Evolutionary conservation across 2,888 invertebrate species (phyloP).

Genomic region (Uloborus plumipes): DNA sequence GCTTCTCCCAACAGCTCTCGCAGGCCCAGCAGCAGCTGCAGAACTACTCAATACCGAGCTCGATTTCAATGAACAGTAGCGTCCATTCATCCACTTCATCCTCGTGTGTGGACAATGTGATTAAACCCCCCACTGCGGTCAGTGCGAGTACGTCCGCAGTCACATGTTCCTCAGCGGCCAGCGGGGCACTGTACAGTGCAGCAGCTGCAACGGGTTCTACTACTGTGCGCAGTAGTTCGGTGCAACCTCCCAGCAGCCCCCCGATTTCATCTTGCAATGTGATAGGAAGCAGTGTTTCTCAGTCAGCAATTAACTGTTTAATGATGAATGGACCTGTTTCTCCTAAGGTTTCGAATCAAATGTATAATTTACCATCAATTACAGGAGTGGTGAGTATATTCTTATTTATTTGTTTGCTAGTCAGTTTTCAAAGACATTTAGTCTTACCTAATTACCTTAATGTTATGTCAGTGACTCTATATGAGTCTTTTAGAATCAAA

Average conservation of each 20-base stretch:
- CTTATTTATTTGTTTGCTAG: neutral
- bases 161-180: conserved; percentile 37
- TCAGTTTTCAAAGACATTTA: too few relatives aligned
- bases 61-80: conserved; percentile 53
- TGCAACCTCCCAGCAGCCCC: conserved; percentile 44
- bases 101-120: conserved; percentile 60
- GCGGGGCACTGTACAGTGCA: conserved; percentile 52
- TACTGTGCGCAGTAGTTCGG: conserved; percentile 13
- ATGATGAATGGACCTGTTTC: conserved; percentile 74
- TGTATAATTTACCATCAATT: conserved; percentile 57
- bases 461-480: too few relatives aligned
- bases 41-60: conserved; percentile 44
- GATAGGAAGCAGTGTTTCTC: conserved; percentile 56
- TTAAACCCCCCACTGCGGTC: conserved; percentile 42
- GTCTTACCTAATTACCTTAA: too few relatives aligned
- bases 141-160: conserved; percentile 17
- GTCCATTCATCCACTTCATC: conserved; percentile 46
- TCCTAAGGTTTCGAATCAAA: conserved; percentile 68
- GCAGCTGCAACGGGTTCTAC: conserved; percentile 48
- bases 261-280: conserved; percentile 57
- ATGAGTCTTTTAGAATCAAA: too few relatives aligned
- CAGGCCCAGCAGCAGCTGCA: conserved; percentile 40
- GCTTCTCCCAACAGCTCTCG: conserved; percentile 39
- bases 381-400: conserved; percentile 37
- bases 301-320: conserved; percentile 65